Evolutionary conservation across 2,888 invertebrate species (phyloP), one percentile per base, ranked within the genome.

Genomic region (Patella caerulea): DNA sequence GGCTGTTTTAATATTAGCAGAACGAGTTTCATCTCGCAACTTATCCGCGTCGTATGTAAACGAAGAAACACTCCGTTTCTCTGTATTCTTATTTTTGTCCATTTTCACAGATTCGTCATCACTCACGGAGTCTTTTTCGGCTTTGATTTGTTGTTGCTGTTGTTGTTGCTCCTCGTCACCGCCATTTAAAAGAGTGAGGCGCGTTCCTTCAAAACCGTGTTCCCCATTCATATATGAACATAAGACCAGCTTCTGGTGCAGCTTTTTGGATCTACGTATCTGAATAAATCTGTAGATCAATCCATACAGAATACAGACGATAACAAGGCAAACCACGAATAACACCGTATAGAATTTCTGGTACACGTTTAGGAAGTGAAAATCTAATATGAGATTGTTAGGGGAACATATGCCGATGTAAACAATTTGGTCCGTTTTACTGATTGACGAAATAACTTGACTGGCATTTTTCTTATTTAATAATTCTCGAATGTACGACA

Each of bases 1-100:
- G 24, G 91, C 91, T 17, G 91, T 91, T 74, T 90, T 88, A 69
- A 91, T 86, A 82, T 91, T 91, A n/a, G 88, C 88, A 29, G 86
- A 83, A 12, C 88, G 80, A 15, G 85, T 84, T 77, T 86, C 85
- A 76, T 88, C 86, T 52, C 83, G 72, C 54, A 83, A 74, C 4
- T 79, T 77, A 45, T 83, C 83, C 3, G 80, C 80, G 71, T 82
- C 81, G 69, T 69, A 65, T 14, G 14, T 19, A 65, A 65, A 65
- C 14, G 65, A 65, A 19, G 65, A 65, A 24, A 24, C 24, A 19
- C 65, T 19, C 19, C 65, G 65, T 12, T 24, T 65, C 19, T 65
- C 65, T 19, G 19, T 65, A 24, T 65, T 65, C 24, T 65, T 65
- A 65, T 65, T 24, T 65, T 65, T 19, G 65, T 65, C 65, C 1